A percentile compares a stretch with the other conserved stretches of the same genome.
These are phyloP conservation scores for Callimorpha dominula DNA, from an alignment of 2,888 invertebrate genomes.

Conservation along the genomic window DNA sequence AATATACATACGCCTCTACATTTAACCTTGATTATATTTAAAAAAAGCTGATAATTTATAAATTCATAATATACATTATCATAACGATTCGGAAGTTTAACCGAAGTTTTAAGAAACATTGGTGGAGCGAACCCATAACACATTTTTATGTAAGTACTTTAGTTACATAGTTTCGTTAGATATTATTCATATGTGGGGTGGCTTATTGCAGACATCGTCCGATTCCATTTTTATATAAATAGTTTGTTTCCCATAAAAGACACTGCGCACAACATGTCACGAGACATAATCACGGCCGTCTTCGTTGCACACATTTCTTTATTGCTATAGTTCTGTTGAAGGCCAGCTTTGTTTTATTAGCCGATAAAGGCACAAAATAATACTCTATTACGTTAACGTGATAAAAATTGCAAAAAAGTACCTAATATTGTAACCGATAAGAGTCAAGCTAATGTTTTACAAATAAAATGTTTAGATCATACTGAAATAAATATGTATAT, in stretches of 20 bases:
- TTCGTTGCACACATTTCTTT: constrained; percentile 24
- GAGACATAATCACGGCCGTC: constrained; percentile 21
- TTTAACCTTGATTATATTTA: constrained; percentile 76
- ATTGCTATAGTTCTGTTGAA: constrained; percentile 39
- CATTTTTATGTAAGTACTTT: constrained; percentile 77
- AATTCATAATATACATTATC: constrained; percentile 81
- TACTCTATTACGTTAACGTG: constrained; percentile 61
- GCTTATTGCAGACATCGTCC: constrained; percentile 1
- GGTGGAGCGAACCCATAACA: constrained; percentile 65
- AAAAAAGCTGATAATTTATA: constrained; percentile 82
- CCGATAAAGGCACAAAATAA: constrained; percentile 69
- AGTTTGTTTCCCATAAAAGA: constrained; percentile 24
- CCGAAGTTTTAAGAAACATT: constrained; percentile 48
- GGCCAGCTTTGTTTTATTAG: constrained; percentile 49
- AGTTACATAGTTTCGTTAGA: constrained; percentile 55
- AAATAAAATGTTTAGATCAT: constrained; percentile 63
- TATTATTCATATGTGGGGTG: neutral
- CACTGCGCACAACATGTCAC: constrained; percentile 19
- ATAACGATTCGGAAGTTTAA: constrained; percentile 62
- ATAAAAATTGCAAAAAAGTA: constrained; percentile 68
- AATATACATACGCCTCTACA: constrained; percentile 75
- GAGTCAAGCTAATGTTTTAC: constrained; percentile 60
- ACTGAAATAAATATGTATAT: constrained; percentile 59
- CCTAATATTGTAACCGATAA: constrained; percentile 65
- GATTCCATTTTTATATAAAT: constrained; percentile 14